Conservation (phyloP, 2,797 vertebrate genomes). For the Aphelocoma californica region DNA sequence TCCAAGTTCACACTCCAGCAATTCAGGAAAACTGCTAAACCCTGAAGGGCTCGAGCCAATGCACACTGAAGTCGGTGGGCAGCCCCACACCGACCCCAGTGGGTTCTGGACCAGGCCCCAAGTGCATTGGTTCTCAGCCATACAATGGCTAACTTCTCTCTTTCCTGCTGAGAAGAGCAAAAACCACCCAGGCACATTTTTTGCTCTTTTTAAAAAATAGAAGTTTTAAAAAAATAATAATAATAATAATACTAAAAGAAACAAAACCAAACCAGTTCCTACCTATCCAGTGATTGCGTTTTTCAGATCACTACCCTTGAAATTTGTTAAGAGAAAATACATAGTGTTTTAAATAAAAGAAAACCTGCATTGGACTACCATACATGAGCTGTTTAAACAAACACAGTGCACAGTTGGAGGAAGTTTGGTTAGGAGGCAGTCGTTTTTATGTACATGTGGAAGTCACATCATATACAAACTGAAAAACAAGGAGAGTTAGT, state of each 20-base stretch:
- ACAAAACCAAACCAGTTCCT: slow-evolving; percentile 23
- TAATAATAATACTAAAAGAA: background rate
- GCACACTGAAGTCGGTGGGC: background rate
- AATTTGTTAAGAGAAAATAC: slow-evolving; percentile 58
- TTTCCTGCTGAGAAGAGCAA: slow-evolving; percentile 67
- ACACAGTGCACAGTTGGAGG: slow-evolving; percentile 89
- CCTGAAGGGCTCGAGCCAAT: slow-evolving; percentile 1
- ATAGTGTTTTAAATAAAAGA: slow-evolving; percentile 83
- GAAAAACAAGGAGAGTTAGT: slow-evolving; percentile 28
- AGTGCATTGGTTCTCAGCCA: slow-evolving; percentile 72
- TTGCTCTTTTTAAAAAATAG: slow-evolving; percentile 40
- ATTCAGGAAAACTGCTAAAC: slow-evolving; percentile 62
- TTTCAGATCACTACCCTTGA: slow-evolving; percentile 67
- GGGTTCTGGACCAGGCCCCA: slow-evolving; percentile 23
- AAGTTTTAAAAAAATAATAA: background rate
- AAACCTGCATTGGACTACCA: slow-evolving; percentile 79
- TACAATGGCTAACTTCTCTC: slow-evolving; percentile 67
- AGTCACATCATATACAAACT: slow-evolving; percentile 78
- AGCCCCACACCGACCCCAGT: background rate
- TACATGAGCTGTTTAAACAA: slow-evolving; percentile 78
- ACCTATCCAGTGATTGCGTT: slow-evolving; percentile 76
- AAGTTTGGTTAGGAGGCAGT: slow-evolving; percentile 80
- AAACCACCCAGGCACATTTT: slow-evolving; percentile 47
- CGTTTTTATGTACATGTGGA: slow-evolving; percentile 75
- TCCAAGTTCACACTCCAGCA: slow-evolving; percentile 64